Base-by-base conservation (phyloP, 2,797 vertebrate species). In the Staurois parvus region DNA sequence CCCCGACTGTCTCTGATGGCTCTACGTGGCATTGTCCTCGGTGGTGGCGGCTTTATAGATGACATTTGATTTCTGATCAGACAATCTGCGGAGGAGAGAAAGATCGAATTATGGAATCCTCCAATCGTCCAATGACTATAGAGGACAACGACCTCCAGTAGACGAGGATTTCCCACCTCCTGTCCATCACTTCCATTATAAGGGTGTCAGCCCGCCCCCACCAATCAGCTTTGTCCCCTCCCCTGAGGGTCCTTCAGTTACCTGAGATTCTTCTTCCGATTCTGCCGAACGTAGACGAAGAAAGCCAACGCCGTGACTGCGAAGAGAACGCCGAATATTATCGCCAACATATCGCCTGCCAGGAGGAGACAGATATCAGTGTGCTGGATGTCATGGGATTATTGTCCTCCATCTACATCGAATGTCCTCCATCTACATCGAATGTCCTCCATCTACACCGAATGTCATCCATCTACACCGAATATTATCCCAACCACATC, bases 311-410 rank as follows among this genome's bases (percentile, higher is more conserved):
- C 88, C 0, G 92, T 94, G 72, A 88, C 2, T 0, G 87, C 93
- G 76, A 95, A 95, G 72, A 95, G 94, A 32, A 91, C 80, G 28
- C 93, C 94, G 0, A 95, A 95, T 64, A 94, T 87, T 68, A 93
- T 79, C 0, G 94, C 94, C 89, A 95, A 84, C 83, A 94, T 88
- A 0, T 94, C 92, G 26, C 94, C 94, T 95, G 83, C 2, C 17
- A 66, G 77, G 21, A 9, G 5, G 59, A 26, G 59, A 9, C 8
- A 3, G 4, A 26, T 11, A 45, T 45, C 12, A 45, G 37, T 37
- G 8, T 37, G 37, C 0, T 37, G 37, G 37, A 6, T 1, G 37
- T 37, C 8, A 10, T 10, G 1, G 1, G 4, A 37, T 5, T 4
- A 37, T 37, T 9, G 8, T 37, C 37, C 9, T 10, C 37, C 37